Evolutionary conservation across 2,888 invertebrate species (phyloP), one percentile per base, ranked within the genome.

Genomic region (Heliothis peltigera): DNA sequence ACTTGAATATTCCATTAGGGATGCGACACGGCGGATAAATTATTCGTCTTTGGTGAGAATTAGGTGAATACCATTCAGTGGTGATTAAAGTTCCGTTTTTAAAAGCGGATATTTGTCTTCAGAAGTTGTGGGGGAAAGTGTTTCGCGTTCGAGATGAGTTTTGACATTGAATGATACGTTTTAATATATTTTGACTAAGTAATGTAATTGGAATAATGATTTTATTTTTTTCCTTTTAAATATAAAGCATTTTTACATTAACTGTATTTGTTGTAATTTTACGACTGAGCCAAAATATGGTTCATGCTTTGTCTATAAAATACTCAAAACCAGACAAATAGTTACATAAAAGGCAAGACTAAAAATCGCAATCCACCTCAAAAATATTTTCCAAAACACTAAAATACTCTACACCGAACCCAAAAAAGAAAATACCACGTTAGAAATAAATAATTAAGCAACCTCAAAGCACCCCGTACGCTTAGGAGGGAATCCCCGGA

Each of bases 1-100:
- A 72, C 70, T 78, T 81, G 85, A 85, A 86, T 89, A 88, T 88
- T 88, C 87, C 87, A 88, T 88, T 86, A 87, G 74, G 80, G 81
- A 83, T 80, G 79, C 79, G 83, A 82, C 87, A 80, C 67, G 55
- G 77, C 77, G 87, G 78, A 84, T 82, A 81, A 87, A 86, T 87
- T 87, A 87, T 87, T 85, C 77, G 60, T 72, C 52, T 68, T 55
- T 44, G 68, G 55, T 56, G 84, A 80, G 80, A 85, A 85, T 85
- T 85, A 85, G 84, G 83, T 81, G 79, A 84, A 75, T 67, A 72
- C 68, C 67, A 75, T 82, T 83, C 75, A 64, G 65, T 54, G 69
- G 83, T 82, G 80, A 82, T 85, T 85, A 83, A 78, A 79, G 75
- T 75, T 73, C 64, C 54, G 52, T 64, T 70, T 80, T 79, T 65